Percentiles rank a stretch among this genome's conserved stretches.
phyloP scores from a whole-genome alignment of 1,140 invertebrate genomes.

The Agrypnia vestita region DNA sequence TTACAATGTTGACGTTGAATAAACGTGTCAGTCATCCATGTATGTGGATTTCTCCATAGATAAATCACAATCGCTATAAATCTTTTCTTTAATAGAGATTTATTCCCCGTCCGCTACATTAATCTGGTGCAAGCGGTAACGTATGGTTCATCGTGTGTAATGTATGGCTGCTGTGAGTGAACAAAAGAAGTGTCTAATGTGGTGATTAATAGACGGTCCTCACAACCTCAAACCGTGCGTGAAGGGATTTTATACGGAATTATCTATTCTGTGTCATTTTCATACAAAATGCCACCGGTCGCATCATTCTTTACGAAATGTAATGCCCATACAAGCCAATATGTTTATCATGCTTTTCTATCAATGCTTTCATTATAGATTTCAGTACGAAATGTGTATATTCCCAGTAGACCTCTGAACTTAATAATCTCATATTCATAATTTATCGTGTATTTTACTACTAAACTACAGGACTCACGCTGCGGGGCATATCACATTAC shows the following conservation, averaged over 20 bases:
- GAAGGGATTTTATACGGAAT: background rate
- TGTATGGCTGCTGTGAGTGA: slow-evolving; percentile 1
- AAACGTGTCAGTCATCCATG: background rate
- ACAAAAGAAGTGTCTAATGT: slow-evolving; percentile 43
- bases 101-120: slow-evolving; percentile 14
- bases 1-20: slow-evolving; percentile 6
- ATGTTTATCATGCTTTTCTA: too few relatives aligned
- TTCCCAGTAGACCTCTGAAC: too few relatives aligned
- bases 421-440: too few relatives aligned
- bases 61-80: slow-evolving; percentile 36
- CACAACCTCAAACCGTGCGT: background rate
- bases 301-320: too few relatives aligned
- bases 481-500: too few relatives aligned
- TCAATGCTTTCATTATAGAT: too few relatives aligned
- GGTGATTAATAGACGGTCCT: slow-evolving; percentile 31
- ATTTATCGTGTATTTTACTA: too few relatives aligned
- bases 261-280: background rate
- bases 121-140: slow-evolving; percentile 29
- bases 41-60: slow-evolving; percentile 13
- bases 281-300: background rate
- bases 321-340: too few relatives aligned
- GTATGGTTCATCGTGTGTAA: slow-evolving; percentile 5
- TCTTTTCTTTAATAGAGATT: slow-evolving; percentile 37
- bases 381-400: too few relatives aligned
- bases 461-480: too few relatives aligned